Evolutionary conservation across 1,140 invertebrate species (phyloP).

Genomic region (Probaryconus sp.): DNA sequence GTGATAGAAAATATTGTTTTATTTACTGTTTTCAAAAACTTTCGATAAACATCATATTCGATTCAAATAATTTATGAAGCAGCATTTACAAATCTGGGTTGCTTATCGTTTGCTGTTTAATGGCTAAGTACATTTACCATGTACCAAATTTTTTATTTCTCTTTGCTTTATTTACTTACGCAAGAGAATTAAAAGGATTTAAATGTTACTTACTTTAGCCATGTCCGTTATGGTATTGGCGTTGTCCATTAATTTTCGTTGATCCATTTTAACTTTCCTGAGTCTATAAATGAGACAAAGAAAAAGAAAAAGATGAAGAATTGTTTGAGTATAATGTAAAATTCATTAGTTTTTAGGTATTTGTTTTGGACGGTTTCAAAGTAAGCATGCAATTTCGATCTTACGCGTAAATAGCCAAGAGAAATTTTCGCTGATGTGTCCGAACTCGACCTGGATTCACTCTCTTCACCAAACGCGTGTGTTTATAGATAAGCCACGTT

Average conservation of each 20-base stretch:
- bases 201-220: conserved; percentile 92
- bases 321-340: not conserved
- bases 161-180: too few species aligned
- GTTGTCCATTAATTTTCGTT: conserved; percentile 99
- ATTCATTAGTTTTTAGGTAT: not conserved
- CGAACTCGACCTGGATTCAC: conserved; percentile 97
- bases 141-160: not conserved
- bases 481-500: conserved; percentile 99
- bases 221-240: conserved; percentile 99
- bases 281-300: conserved; percentile 89
- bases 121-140: conserved; percentile 29
- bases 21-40: too few species aligned
- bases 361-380: conserved; percentile 21
- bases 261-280: conserved; percentile 99
- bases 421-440: conserved; percentile 99
- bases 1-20: too few species aligned
- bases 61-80: too few species aligned
- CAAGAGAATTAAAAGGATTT: conserved; percentile 23
- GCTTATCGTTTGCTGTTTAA: too few species aligned
- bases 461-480: conserved; percentile 98
- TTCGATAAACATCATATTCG: too few species aligned
- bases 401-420: conserved; percentile 99
- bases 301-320: conserved; percentile 17
- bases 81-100: too few species aligned
- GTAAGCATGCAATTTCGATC: conserved; percentile 67